Evolutionary conservation across 1,140 invertebrate genomes (phyloP), one percentile per base, ranked within the genome.

Genomic region (Tribolium madens): DNA sequence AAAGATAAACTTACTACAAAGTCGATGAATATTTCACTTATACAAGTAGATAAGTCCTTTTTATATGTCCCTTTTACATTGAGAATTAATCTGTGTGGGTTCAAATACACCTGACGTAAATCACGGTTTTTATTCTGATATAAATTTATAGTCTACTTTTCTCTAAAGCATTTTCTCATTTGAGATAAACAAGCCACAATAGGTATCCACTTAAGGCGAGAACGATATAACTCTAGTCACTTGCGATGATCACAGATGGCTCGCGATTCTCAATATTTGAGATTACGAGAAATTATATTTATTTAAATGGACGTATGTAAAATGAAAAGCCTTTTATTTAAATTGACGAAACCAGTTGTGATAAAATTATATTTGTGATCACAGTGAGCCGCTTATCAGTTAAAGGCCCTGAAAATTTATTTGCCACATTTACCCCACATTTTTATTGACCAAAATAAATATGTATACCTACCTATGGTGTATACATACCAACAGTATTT

Each of bases 71-170:
- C 17, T 18, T 57, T 57, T 57, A 57, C 57, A 13, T 18, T 42
- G 36, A 42, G 36, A 33, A 33, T 15, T 46, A 47, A 71, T 9
- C 13, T 47, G 70, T 72, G 70, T 72, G 70, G 70, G 70, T 18
- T 42, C 42, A 46, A 31, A 46, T 72, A 72, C 70, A 52, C 13
- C n/a, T 31, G 26, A 10, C 26, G 46, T 72, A 72, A 72, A 72
- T 72, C 46, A 13, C 21, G 9, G 46, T 12, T 52, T 72, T 72
- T 50, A 18, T 46, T 33, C 14, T 64, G 14, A 33, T 64, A 33
- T 33, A 64, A 64, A 64, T 64, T 64, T 64, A 64, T 64, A 64
- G 57, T 21, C 52, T 12, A 57, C 18, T 57, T 57, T 57, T 57
- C 10, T 17, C 10, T 26, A 57, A 57, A 18, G 13, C 17, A 57